Conservation (phyloP, 2,113 vertebrate genomes). For the Drymodes brunneopygia region DNA sequence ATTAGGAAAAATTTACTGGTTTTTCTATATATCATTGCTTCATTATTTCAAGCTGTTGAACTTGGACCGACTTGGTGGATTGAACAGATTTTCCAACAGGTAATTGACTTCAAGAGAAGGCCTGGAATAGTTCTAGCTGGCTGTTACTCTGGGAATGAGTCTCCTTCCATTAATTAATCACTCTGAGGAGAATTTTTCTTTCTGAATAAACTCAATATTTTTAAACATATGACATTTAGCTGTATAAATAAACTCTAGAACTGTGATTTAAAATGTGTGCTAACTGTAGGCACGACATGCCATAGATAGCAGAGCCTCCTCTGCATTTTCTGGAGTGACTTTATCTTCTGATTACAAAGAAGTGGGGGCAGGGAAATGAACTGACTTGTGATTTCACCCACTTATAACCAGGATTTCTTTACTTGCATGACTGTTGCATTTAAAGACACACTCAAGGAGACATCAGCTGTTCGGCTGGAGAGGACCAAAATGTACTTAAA, state of each 20-base stretch:
- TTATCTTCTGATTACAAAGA: constrained; percentile 37
- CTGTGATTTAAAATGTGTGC: constrained; percentile 39
- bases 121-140: constrained; percentile 45
- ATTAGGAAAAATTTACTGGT: not conserved
- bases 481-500: not conserved
- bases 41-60: constrained; percentile 41
- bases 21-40: not conserved
- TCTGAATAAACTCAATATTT: constrained; percentile 52
- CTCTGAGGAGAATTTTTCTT: constrained; percentile 3
- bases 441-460: not conserved
- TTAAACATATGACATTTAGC: constrained; percentile 50
- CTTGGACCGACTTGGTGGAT: not conserved
- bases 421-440: not conserved
- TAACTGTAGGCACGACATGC: not conserved
- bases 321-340: constrained; percentile 49
- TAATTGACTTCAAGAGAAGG: constrained; percentile 38
- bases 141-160: constrained; percentile 16
- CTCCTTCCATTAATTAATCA: constrained; percentile 54
- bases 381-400: constrained; percentile 11
- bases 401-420: not conserved
- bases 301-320: constrained; percentile 37
- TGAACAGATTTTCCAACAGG: constrained; percentile 54
- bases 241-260: constrained; percentile 33
- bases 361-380: not conserved
- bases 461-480: not conserved